Evolutionary conservation across 2,888 invertebrate genomes (phyloP).

Genomic region (Drosophila paucipuncta): DNA sequence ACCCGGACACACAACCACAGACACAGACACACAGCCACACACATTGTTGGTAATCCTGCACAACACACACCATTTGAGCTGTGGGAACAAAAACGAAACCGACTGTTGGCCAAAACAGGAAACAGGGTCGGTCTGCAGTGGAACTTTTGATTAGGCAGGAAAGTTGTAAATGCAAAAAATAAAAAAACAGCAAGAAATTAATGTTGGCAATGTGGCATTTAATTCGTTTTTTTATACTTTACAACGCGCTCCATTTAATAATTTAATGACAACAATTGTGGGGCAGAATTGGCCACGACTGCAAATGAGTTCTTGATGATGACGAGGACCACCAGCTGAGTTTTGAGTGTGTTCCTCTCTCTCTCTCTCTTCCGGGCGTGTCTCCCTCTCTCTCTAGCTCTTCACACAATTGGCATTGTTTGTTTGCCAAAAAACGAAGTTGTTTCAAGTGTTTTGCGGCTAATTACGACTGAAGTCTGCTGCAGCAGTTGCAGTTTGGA

Average conservation of each 20-base stretch:
- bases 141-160: slow-evolving; percentile 64
- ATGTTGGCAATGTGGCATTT: slow-evolving; percentile 7
- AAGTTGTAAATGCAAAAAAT: slow-evolving; percentile 20
- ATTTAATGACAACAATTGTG: slow-evolving; percentile 60
- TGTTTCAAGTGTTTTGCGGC: slow-evolving; percentile 58
- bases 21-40: neutral
- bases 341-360: neutral
- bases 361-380: neutral
- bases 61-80: slow-evolving; percentile 39
- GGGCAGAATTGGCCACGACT: slow-evolving; percentile 22
- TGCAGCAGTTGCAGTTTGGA: slow-evolving; percentile 34
- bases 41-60: slow-evolving; percentile 32
- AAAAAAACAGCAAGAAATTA: neutral
- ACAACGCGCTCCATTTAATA: slow-evolving; percentile 66
- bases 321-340: slow-evolving; percentile 33
- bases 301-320: slow-evolving; percentile 78
- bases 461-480: slow-evolving; percentile 54
- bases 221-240: slow-evolving; percentile 16
- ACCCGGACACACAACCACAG: slow-evolving; percentile 33
- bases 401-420: slow-evolving; percentile 33
- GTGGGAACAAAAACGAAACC: slow-evolving; percentile 30
- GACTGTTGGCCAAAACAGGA: slow-evolving; percentile 30
- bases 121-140: slow-evolving; percentile 28
- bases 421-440: slow-evolving; percentile 23
- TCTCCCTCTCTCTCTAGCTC: neutral